phyloP scores from a whole-genome alignment of 2,797 vertebrate species.

The Todus mexicanus region DNA sequence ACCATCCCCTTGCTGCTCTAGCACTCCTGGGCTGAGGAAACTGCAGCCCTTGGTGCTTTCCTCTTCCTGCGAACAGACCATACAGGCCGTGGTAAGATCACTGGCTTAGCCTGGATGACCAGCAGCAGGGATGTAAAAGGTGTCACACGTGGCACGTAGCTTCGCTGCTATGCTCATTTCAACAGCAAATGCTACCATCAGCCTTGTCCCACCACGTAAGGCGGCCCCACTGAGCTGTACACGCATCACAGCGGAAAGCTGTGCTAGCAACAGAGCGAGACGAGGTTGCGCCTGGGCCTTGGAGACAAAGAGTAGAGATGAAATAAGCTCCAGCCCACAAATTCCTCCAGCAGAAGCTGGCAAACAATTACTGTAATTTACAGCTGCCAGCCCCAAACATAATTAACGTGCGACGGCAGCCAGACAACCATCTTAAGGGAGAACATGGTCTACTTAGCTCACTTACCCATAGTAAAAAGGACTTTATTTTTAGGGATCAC shows the following conservation, averaged over 20 bases:
- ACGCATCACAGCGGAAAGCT: not conserved
- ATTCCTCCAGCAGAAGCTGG: not conserved
- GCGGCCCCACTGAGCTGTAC: not conserved
- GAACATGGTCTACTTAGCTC: not conserved
- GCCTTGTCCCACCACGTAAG: not conserved
- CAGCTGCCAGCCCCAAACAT: not conserved
- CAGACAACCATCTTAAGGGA: not conserved
- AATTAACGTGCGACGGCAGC: not conserved
- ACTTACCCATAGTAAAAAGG: not conserved
- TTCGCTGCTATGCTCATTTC: not conserved
- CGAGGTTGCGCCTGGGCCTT: not conserved
- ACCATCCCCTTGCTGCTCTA: not conserved
- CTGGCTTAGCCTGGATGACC: not conserved
- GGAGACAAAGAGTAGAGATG: not conserved
- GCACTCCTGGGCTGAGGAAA: not conserved
- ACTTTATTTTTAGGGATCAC: constrained; percentile 30
- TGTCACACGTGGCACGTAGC: not conserved
- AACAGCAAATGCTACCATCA: not conserved
- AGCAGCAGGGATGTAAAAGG: not conserved
- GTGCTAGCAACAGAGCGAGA: not conserved
- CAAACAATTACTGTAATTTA: not conserved
- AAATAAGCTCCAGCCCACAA: not conserved
- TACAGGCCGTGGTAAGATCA: not conserved
- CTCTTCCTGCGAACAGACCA: accelerated
- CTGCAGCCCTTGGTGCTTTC: accelerated